Evolutionary conservation across 1,140 invertebrate species (phyloP).

Genomic region (Drosophila suzukii): DNA sequence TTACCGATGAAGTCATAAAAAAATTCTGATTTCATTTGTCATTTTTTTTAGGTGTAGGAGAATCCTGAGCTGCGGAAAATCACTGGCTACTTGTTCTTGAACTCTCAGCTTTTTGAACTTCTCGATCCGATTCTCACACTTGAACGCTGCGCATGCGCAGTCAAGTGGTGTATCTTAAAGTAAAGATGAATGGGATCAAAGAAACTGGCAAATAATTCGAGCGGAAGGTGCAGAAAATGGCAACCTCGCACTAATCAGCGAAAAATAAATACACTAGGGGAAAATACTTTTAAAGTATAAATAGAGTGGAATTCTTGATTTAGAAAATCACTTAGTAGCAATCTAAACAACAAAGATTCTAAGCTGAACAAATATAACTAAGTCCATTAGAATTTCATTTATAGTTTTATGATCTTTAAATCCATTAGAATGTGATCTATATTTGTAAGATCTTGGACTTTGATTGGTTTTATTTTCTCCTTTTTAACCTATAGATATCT

Average conservation of each 20-base stretch:
- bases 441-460: too few species aligned
- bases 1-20: slow-evolving; percentile 15
- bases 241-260: slow-evolving; percentile 47
- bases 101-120: slow-evolving; percentile 38
- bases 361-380: too few species aligned
- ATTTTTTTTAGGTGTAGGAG: neutral
- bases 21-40: neutral
- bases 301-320: neutral
- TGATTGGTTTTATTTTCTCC: too few species aligned
- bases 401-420: too few species aligned
- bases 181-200: slow-evolving; percentile 26
- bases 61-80: slow-evolving; percentile 17
- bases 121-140: slow-evolving; percentile 49
- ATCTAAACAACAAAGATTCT: neutral
- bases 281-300: neutral
- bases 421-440: too few species aligned
- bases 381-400: neutral
- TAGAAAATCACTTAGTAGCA: neutral
- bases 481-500: too few species aligned
- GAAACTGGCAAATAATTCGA: slow-evolving; percentile 40
- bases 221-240: slow-evolving; percentile 56
- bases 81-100: slow-evolving; percentile 15
- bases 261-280: slow-evolving; percentile 2
- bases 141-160: slow-evolving; percentile 50
- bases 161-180: slow-evolving; percentile 15